Conservation (phyloP, 1,140 invertebrate species). For the Neocloeon triangulifer region DNA sequence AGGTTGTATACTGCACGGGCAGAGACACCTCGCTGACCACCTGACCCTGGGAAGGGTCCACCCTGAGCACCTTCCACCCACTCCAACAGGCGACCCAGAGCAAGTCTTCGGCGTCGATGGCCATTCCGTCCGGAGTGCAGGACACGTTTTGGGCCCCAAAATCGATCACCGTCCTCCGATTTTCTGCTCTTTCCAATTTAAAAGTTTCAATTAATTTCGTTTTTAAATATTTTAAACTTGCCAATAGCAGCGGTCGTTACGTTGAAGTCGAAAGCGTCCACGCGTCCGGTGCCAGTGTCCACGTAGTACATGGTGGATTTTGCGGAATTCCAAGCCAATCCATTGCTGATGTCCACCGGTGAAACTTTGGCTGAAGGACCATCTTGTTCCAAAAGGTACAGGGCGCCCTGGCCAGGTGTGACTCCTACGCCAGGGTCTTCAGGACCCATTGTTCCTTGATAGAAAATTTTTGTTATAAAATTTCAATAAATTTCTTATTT, state of each 20-base stretch:
- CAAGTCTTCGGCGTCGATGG: slow-evolving; percentile 34
- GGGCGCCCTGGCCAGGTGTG: slow-evolving; percentile 25
- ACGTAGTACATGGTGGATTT: slow-evolving; percentile 53
- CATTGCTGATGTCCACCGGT: slow-evolving; percentile 51
- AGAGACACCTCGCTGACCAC: slow-evolving; percentile 16
- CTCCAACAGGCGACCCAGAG: slow-evolving; percentile 38
- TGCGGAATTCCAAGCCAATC: slow-evolving; percentile 50
- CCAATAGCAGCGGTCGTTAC: slow-evolving; percentile 34
- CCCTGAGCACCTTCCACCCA: slow-evolving; percentile 13
- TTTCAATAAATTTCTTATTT: too few relatives aligned
- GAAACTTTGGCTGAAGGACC: too few relatives aligned
- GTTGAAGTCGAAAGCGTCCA: slow-evolving; percentile 54
- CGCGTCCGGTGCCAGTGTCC: slow-evolving; percentile 37
- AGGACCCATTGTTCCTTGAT: slow-evolving; percentile 41
- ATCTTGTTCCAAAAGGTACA: slow-evolving; percentile 23
- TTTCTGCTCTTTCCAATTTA: slow-evolving; percentile 20
- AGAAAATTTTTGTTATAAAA: slow-evolving; percentile 4
- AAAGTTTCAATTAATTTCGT: slow-evolving; percentile 10
- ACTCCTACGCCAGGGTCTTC: slow-evolving; percentile 25
- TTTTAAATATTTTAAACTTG: slow-evolving; percentile 24
- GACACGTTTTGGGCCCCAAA: slow-evolving; percentile 17
- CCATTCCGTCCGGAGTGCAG: slow-evolving; percentile 44
- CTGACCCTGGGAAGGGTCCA: slow-evolving; percentile 16
- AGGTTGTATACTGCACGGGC: slow-evolving; percentile 23
- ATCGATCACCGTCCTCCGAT: slow-evolving; percentile 20